Percentiles rank a stretch among this genome's conserved stretches.
These are phyloP conservation scores for Fragum sueziense DNA, from an alignment of 2,888 invertebrate species.

Conservation along the genomic window DNA sequence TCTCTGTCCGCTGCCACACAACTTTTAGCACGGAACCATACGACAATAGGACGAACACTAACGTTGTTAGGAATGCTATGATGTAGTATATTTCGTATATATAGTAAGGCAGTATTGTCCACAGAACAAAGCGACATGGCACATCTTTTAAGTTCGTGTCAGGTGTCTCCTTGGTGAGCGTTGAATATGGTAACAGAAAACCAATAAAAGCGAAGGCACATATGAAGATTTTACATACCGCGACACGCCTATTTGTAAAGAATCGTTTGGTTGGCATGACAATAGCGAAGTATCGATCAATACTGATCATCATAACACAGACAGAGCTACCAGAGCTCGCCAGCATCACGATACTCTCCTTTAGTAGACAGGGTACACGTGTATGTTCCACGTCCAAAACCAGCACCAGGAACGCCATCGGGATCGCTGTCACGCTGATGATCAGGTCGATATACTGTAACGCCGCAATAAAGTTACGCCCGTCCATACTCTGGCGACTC, in stretches of 20 bases:
- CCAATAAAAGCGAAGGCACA: slow-evolving; percentile 34
- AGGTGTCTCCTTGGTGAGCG: slow-evolving; percentile 32
- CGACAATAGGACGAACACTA: slow-evolving; percentile 35
- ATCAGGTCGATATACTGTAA: slow-evolving; percentile 47
- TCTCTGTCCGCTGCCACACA: slow-evolving; percentile 34
- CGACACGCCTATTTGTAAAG: slow-evolving; percentile 29
- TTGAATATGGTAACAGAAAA: slow-evolving; percentile 31
- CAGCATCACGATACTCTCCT: slow-evolving; percentile 54
- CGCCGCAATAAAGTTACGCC: slow-evolving; percentile 45
- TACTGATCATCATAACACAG: slow-evolving; percentile 47
- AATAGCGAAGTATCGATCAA: slow-evolving; percentile 53
- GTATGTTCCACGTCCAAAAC: slow-evolving; percentile 33
- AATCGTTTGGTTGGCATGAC: slow-evolving; percentile 44
- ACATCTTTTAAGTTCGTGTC: slow-evolving; percentile 7
- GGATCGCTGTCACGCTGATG: slow-evolving; percentile 40
- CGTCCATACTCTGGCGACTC: slow-evolving; percentile 10
- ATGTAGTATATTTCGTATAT: slow-evolving; percentile 51
- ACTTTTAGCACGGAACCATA: slow-evolving; percentile 48
- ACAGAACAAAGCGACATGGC: slow-evolving; percentile 49
- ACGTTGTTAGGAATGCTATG: slow-evolving; percentile 31
- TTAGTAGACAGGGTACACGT: slow-evolving; percentile 39
- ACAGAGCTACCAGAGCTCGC: slow-evolving; percentile 49
- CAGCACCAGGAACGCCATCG: slow-evolving; percentile 34
- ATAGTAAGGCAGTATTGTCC: slow-evolving; percentile 48
- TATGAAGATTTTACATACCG: slow-evolving; percentile 29